These are phyloP conservation scores for Nycteola revayana DNA, from an alignment of 2,888 invertebrate genomes.

Conservation along the genomic window DNA sequence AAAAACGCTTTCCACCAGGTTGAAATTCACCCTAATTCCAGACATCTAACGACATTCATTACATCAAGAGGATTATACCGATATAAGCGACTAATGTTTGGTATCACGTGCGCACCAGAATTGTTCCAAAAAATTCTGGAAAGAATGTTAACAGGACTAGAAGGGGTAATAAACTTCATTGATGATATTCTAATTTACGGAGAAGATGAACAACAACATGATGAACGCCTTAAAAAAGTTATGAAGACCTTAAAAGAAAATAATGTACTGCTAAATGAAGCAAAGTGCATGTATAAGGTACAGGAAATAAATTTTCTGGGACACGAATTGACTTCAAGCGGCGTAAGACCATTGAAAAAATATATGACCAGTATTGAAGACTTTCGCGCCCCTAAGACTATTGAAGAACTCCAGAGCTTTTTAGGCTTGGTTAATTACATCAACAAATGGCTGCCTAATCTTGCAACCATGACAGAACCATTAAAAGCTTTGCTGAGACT, in stretches of 20 bases:
- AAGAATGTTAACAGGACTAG: constrained; percentile 13
- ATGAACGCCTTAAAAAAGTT: background rate
- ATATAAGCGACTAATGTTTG: constrained; percentile 54
- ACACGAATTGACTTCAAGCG: background rate
- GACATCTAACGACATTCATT: constrained; percentile 34
- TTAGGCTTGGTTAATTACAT: constrained; percentile 30
- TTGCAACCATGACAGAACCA: constrained; percentile 4
- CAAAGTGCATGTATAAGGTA: constrained; percentile 2
- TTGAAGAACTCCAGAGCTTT: constrained; percentile 35
- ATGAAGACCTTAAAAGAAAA: background rate
- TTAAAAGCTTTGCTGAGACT: background rate
- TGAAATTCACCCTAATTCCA: constrained; percentile 17
- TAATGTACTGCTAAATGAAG: background rate
- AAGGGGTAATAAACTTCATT: constrained; percentile 31
- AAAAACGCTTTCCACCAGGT: constrained; percentile 33
- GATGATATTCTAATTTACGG: constrained; percentile 33
- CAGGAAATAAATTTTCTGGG: constrained; percentile 1
- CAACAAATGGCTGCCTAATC: constrained; percentile 2
- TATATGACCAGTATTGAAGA: constrained; percentile 1
- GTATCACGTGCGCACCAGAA: constrained; percentile 53
- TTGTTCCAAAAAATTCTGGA: constrained; percentile 42
- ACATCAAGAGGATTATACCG: constrained; percentile 20
- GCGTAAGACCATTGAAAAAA: constrained; percentile 3
- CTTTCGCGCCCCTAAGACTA: constrained; percentile 18
- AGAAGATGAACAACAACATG: constrained; percentile 7